A percentile compares a stretch with the other conserved stretches of the same genome.
Conservation (phyloP, 2,888 invertebrate genomes). For the Metacarcinus magister region DNA sequence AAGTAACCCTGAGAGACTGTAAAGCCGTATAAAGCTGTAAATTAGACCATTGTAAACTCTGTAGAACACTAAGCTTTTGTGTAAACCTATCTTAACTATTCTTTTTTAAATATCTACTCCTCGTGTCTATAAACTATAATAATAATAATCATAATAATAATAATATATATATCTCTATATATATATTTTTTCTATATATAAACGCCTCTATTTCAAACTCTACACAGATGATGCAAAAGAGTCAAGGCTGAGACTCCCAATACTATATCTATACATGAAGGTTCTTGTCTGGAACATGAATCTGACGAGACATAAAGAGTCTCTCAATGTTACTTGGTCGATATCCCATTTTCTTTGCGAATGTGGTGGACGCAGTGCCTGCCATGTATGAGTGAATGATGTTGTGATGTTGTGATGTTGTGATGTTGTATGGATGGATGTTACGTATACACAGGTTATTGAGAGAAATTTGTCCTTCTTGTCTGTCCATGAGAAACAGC, state of each 20-base stretch:
- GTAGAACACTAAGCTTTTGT: conserved; percentile 76
- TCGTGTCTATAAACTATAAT: conserved; percentile 53
- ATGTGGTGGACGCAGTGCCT: conserved; percentile 26
- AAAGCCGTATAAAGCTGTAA: conserved; percentile 76
- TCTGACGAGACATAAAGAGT: conserved; percentile 62
- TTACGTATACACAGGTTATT: not conserved
- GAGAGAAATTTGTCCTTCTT: conserved; percentile 38
- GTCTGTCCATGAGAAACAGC: not conserved
- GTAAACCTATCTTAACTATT: conserved; percentile 77
- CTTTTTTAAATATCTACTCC: conserved; percentile 42
- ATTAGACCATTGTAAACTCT: conserved; percentile 73
- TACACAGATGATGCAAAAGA: conserved; percentile 35
- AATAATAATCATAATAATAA: conserved; percentile 53
- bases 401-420: conserved; percentile 13
- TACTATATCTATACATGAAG: not conserved
- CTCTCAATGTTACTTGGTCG: conserved; percentile 82
- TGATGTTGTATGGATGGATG: not conserved
- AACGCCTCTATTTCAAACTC: conserved; percentile 51
- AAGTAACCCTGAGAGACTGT: conserved; percentile 82
- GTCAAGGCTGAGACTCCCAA: conserved; percentile 49
- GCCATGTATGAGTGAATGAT: conserved; percentile 12
- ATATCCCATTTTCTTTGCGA: conserved; percentile 60
- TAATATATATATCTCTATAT: not conserved
- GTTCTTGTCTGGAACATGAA: not conserved
- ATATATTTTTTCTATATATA: not conserved